Percentiles rank a stretch among this genome's conserved stretches.
Evolutionary conservation across 2,113 vertebrate genomes (phyloP).

Genomic region (Pelecanus crispus): DNA sequence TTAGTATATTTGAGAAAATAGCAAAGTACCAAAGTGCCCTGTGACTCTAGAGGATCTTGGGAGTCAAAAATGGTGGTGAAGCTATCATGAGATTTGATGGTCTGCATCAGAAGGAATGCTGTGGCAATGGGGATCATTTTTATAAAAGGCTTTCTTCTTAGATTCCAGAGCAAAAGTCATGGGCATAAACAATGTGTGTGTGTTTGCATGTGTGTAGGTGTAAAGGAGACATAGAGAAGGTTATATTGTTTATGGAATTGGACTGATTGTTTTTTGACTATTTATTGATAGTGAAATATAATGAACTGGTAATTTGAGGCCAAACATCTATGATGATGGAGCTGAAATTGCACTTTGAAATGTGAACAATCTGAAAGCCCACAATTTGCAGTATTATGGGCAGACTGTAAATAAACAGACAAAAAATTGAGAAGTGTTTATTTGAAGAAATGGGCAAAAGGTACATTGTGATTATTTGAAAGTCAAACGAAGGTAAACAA

Average conservation of each 20-base stretch:
- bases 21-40: background rate
- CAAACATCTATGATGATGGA: background rate
- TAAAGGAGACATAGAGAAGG: background rate
- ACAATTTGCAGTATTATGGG: background rate
- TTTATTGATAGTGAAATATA: background rate
- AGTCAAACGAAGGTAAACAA: background rate
- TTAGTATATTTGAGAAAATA: background rate
- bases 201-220: fast-evolving
- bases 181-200: background rate
- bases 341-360: background rate
- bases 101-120: background rate
- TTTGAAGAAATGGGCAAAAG: background rate
- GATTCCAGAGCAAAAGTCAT: background rate
- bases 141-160: background rate
- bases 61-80: background rate
- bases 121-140: background rate
- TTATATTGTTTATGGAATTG: background rate
- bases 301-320: background rate
- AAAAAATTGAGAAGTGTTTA: background rate
- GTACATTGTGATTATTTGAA: background rate
- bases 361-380: background rate
- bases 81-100: fast-evolving
- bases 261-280: background rate
- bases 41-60: background rate
- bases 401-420: background rate